Percentiles rank a stretch among this genome's conserved stretches.
Evolutionary conservation across 2,888 invertebrate genomes (phyloP).

Genomic region (Euzetes globulus): DNA sequence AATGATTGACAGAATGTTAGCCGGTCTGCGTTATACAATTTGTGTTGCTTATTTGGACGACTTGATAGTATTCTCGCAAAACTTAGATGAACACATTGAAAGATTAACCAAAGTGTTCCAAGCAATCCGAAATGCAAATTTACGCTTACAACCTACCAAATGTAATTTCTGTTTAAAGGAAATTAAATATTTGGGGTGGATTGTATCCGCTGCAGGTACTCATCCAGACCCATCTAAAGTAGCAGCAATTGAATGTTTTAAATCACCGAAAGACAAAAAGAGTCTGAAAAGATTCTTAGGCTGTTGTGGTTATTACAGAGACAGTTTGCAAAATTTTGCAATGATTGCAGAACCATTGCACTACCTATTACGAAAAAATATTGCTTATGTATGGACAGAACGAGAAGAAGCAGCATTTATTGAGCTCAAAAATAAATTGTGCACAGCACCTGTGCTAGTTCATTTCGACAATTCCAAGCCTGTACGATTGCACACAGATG

Average conservation of each 20-base stretch:
- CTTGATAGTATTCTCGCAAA: slow-evolving; percentile 39
- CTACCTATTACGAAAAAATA: neutral
- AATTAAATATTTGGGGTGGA: slow-evolving; percentile 15
- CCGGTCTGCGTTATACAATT: slow-evolving; percentile 36
- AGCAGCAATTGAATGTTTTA: neutral
- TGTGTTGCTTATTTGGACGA: slow-evolving; percentile 42
- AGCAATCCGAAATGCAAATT: slow-evolving; percentile 37
- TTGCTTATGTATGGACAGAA: neutral
- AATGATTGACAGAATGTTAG: slow-evolving; percentile 35
- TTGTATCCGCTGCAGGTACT: neutral
- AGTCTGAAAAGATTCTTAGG: slow-evolving; percentile 2
- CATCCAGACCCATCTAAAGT: neutral
- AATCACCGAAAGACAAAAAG: neutral
- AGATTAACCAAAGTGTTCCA: slow-evolving; percentile 37
- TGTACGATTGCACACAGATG: neutral
- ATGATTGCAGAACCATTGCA: neutral
- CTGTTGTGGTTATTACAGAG: neutral
- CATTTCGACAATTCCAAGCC: neutral
- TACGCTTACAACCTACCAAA: slow-evolving; percentile 26
- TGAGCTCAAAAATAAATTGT: neutral
- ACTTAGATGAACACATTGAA: slow-evolving; percentile 38
- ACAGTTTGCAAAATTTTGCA: neutral
- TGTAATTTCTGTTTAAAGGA: neutral
- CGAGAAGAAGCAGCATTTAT: neutral
- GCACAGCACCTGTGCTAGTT: neutral